These are phyloP conservation scores for Rhysida immarginata DNA, from an alignment of 1,140 invertebrate species.

Conservation along the genomic window DNA sequence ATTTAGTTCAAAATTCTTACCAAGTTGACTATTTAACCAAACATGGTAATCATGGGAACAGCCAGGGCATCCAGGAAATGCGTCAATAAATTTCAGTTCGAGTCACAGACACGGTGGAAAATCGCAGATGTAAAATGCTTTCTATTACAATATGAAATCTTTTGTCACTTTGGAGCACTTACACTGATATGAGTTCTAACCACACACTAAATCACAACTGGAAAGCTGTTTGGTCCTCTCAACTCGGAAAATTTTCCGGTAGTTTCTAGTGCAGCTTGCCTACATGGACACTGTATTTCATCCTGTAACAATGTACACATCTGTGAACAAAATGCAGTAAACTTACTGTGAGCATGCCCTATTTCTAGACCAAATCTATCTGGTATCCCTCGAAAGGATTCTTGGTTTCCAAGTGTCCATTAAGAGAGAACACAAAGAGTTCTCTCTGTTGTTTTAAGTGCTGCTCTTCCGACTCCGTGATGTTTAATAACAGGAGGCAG, in stretches of 20 bases:
- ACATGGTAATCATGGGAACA: slow-evolving; percentile 12
- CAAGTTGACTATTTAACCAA: slow-evolving; percentile 7
- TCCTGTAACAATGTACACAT: background rate
- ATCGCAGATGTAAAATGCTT: slow-evolving; percentile 7
- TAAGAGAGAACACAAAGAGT: background rate
- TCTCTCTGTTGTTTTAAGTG: no score
- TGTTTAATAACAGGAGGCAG: no score
- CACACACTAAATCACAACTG: background rate
- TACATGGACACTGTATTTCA: background rate
- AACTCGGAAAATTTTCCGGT: background rate
- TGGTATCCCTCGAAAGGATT: background rate
- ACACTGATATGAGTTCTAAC: background rate
- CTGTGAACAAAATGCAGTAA: background rate
- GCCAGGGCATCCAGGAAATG: slow-evolving; percentile 12
- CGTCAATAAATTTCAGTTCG: slow-evolving; percentile 6
- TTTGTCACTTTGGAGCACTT: background rate
- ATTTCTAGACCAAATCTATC: background rate
- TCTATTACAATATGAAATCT: background rate
- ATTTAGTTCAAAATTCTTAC: background rate
- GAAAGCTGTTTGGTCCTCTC: background rate
- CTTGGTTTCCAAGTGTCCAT: background rate
- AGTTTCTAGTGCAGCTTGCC: background rate
- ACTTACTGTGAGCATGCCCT: background rate
- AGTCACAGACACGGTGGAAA: slow-evolving; percentile 12
- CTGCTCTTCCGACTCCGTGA: no score